Evolutionary conservation across 2,888 invertebrate genomes (phyloP), one percentile per base, ranked within the genome.

Genomic region (Andrena marginata): DNA sequence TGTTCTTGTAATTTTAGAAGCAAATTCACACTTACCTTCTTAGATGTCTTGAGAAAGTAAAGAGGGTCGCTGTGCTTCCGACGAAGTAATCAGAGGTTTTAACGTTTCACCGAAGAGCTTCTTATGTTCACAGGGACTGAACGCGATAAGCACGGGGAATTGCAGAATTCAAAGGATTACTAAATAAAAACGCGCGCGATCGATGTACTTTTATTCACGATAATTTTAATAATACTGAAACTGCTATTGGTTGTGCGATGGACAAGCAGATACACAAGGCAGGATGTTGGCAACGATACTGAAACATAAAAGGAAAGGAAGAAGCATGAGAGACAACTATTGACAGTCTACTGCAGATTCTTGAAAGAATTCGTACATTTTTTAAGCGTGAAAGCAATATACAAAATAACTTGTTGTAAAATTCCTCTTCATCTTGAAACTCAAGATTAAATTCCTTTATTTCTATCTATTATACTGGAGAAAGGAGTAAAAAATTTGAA

Each of bases 221-320:
- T 48, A 70, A 78, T 78, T 70, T 65, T 70, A 68, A 62, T 48
- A 49, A 60, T 13, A 60, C 56, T 59, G 6, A 49, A 42, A 70
- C 23, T 54, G n/a, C 23, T 20, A 60, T 65, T 70, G n/a, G 0
- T 48, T 31, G 35, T 69, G 68, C 20, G 31, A 16, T 16, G 13
- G n/a, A 70, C 69, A 4, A 51, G 51, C 29, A 42, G 51, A 70
- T 49, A 59, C 62, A 64, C 56, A 33, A 33, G 23, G 31, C 63
- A 56, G 78, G 42, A 51, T 48, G 20, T 59, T 13, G 51, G 26
- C 59, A 26, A 69, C 35, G 56, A 51, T 60, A 65, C 79, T 79
- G 79, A 35, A 79, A 79, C 79, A 70, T 23, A 77, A 64, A 77
- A 10, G 5, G 0, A 31, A 42, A 3, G 5, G 51, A 33, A 42